Base-by-base conservation (phyloP, 2,888 invertebrate genomes). In the Sinhomidia bicolor region DNA sequence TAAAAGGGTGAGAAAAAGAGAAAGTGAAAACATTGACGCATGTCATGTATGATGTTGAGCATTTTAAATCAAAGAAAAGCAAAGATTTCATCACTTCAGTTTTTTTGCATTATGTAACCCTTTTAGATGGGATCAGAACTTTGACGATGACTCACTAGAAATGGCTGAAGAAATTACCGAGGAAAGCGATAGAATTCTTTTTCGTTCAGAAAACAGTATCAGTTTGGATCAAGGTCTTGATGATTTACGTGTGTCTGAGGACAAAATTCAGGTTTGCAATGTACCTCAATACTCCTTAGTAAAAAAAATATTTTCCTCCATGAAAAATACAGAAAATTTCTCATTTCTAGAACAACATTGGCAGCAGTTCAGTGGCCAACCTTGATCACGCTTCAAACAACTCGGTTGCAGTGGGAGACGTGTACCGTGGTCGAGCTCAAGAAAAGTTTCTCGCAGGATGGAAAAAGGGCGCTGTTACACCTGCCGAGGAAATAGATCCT, bases 121-220 rank as follows among this genome's bases (percentile, higher is more conserved):
- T n/a, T n/a, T n/a, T 32, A 92, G 92, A 17, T 92, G 92, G 92
- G 92, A 92, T 68, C 92, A 92, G 26, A 90, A 91, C 83, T 84
- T 78, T 36, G 91, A 90, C 20, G 85, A 88, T 57, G 92, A 91
- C n/a, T 90, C 89, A 14, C 85, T 91, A 41, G 92, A 92, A 89
- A 81, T 92, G 71, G 92, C 92, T 5, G 90, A 92, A 79, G 92
- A 92, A 88, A 76, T 92, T 17, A 92, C 92, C 4, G 92, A 92
- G 84, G 92, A 92, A 85, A 89, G 90, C 23, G 90, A 90, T 54
- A 80, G 89, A 7, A 90, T 90, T 26, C 60, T 91, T 10, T 89
- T 89, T 41, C 88, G 89, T 76, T 91, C 89, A 57, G 92, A 92
- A 82, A 85, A 89, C 47, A 91, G 89, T 36, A 54, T 90, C 9